Evolutionary conservation across 2,888 invertebrate genomes (phyloP), one percentile per base, ranked within the genome.

Genomic region (Ariolimax columbianus): DNA sequence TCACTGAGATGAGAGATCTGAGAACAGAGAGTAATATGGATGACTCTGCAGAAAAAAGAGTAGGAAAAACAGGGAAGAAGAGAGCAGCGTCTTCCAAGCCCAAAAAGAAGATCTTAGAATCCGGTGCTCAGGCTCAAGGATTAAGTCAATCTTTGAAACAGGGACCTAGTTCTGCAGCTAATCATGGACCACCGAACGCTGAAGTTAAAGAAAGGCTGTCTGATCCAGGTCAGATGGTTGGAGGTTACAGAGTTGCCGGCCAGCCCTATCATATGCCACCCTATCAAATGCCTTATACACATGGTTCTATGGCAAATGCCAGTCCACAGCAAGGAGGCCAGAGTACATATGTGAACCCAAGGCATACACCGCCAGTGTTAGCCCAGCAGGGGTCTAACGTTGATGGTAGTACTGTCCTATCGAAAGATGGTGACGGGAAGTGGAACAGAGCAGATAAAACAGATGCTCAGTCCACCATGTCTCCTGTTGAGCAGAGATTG

Each of bases 261-360:
- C 73, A 73, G 59, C 80, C 70, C 43, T 66, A 77, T 30, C 40
- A 77, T 38, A 83, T 78, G 77, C 43, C 78, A 30, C 72, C 78
- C 38, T 77, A 77, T 19, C 83, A 77, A 17, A 77, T 83, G 77
- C 77, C 77, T 77, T 77, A 83, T 14, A 51, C 51, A 38, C 83
- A 83, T 43, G 70, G 77, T 43, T 36, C 77, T 38, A 59, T 63
- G 63, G 7, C 75, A 33, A 30, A 51, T 38, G 23, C 26, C 26
- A 70, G 33, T 19, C 51, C 75, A 47, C 73, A 59, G 40, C 73
- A 83, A 3, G 38, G 23, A n/a, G 11, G 55, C 26, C 82, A 38
- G 19, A 40, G 51, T 23, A n/a, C 83, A 40, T 38, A 43, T 26
- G 59, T 82, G 75, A 59, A 59, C 38, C 70, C 51, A 72, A 59